A percentile compares a stretch with the other conserved stretches of the same genome.
phyloP scores from a whole-genome alignment of 2,113 vertebrate genomes.

The Hemiscyllium ocellatum region DNA sequence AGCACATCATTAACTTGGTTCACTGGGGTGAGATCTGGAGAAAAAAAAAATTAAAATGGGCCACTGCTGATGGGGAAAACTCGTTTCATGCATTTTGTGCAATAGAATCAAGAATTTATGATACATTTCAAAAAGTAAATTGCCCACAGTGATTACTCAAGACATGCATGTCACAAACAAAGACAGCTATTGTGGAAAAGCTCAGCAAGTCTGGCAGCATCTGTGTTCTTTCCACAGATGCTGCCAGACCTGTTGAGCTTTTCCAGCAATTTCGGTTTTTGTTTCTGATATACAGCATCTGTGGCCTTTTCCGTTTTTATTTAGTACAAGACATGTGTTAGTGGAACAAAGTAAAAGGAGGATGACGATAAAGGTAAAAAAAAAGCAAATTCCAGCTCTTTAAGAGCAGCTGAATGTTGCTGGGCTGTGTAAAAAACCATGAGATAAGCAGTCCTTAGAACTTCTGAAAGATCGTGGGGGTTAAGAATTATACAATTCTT shows the following conservation, averaged over 20 bases:
- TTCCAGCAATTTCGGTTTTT: too few relatives aligned
- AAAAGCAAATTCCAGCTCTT: neutral
- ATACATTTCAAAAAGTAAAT: neutral
- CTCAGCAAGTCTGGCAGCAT: too few relatives aligned
- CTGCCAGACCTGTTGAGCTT: too few relatives aligned
- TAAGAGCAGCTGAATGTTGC: neutral
- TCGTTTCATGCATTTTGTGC: neutral
- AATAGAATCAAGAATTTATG: neutral
- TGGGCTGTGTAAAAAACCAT: neutral
- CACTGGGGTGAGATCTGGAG: neutral
- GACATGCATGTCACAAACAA: neutral
- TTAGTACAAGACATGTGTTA: neutral
- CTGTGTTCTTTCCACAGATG: too few relatives aligned
- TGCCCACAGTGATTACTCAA: neutral
- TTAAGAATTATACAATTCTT: neutral
- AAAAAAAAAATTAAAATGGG: neutral
- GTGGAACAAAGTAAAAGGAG: neutral
- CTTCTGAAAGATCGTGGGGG: neutral
- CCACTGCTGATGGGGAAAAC: neutral
- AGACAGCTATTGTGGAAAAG: too few relatives aligned
- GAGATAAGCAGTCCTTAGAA: neutral
- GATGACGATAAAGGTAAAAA: neutral
- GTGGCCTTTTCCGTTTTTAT: too few relatives aligned
- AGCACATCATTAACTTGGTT: neutral
- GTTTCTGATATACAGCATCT: too few relatives aligned